Conservation (phyloP, 2,888 invertebrate species). For the Acanthosoma haemorrhoidale region DNA sequence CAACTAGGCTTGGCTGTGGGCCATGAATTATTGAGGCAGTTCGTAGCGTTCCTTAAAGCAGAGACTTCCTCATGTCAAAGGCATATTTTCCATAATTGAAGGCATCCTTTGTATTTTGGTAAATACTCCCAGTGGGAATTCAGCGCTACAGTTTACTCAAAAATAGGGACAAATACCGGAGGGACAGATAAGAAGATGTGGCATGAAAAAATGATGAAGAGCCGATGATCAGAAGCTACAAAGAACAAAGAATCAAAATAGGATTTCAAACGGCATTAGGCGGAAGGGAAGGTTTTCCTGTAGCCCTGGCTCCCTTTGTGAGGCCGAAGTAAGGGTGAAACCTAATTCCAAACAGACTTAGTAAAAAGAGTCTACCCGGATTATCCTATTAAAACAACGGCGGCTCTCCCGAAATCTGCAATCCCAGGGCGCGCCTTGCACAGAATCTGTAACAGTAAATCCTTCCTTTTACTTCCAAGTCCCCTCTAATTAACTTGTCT, state of each 20-base stretch:
- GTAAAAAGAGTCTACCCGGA: background rate
- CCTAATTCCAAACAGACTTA: background rate
- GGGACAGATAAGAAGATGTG: background rate
- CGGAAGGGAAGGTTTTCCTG: too few relatives aligned
- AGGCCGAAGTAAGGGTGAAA: background rate
- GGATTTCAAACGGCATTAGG: background rate
- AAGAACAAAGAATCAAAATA: background rate
- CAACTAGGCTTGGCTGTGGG: too few relatives aligned
- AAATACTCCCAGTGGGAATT: too few relatives aligned
- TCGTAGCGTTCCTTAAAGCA: too few relatives aligned
- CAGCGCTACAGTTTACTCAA: too few relatives aligned
- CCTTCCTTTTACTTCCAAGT: background rate
- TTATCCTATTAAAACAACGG: constrained; percentile 6
- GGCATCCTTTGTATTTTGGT: too few relatives aligned
- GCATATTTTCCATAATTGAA: too few relatives aligned
- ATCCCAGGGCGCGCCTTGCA: background rate
- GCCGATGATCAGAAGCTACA: background rate
- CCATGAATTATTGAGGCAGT: too few relatives aligned
- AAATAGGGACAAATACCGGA: too few relatives aligned
- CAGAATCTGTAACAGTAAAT: background rate
- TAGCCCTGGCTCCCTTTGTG: background rate
- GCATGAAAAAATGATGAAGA: background rate
- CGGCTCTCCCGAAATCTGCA: background rate
- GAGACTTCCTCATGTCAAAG: too few relatives aligned
- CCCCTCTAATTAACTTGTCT: background rate